A percentile compares a stretch with the other conserved stretches of the same genome.
Evolutionary conservation across 2,113 vertebrate species (phyloP).

Genomic region (Pungitius pungitius): DNA sequence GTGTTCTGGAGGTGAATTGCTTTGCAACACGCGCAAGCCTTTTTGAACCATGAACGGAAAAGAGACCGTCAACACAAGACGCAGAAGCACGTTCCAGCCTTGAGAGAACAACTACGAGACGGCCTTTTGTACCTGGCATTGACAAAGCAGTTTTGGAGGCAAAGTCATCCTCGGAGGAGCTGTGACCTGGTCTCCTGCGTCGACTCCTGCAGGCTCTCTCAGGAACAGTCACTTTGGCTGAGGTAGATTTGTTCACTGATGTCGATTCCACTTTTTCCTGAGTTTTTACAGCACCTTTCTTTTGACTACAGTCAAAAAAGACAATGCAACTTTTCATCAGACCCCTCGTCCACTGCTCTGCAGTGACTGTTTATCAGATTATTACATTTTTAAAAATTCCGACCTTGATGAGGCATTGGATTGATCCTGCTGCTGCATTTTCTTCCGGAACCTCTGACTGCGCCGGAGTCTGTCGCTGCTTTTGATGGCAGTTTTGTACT

Average conservation of each 20-base stretch:
- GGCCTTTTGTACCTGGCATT: constrained; percentile 79
- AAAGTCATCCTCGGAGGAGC: constrained; percentile 83
- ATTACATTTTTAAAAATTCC: background rate
- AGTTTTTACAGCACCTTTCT: constrained; percentile 85
- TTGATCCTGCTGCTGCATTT: constrained; percentile 79
- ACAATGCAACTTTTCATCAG: background rate
- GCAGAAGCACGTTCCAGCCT: too few species aligned
- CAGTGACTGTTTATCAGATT: background rate
- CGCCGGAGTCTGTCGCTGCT: constrained; percentile 87
- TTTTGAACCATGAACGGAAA: too few species aligned
- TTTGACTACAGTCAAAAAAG: constrained; percentile 65
- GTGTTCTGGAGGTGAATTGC: too few species aligned
- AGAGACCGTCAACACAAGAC: too few species aligned
- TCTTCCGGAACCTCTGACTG: constrained; percentile 87
- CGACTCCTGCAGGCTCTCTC: constrained; percentile 70
- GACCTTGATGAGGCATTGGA: constrained; percentile 73
- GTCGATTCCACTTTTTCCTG: constrained; percentile 81
- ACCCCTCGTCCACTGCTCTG: background rate
- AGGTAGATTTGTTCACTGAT: constrained; percentile 87
- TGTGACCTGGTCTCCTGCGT: constrained; percentile 67
- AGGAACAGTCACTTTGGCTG: constrained; percentile 82
- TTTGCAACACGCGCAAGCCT: too few species aligned
- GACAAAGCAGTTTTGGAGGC: constrained; percentile 81
- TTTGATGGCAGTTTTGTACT: constrained; percentile 92
- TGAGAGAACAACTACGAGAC: too few species aligned